Evolutionary conservation across 2,888 invertebrate genomes (phyloP).

Genomic region (Thymelicus acteon): DNA sequence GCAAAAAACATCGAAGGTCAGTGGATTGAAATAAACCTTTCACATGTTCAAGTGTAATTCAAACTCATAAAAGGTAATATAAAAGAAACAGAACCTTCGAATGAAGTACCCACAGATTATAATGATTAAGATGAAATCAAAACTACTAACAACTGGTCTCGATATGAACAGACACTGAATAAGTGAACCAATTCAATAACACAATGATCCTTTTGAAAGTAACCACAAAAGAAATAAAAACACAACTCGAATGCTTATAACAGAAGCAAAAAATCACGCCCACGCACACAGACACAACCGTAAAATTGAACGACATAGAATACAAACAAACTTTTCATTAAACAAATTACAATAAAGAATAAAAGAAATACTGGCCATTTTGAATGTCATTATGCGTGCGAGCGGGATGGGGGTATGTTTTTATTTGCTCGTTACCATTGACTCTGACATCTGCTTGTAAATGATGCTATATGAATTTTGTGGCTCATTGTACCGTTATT

Average conservation of each 20-base stretch:
- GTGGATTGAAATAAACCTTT: slow-evolving; percentile 17
- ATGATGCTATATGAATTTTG: slow-evolving; percentile 47
- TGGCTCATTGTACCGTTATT: slow-evolving; percentile 38
- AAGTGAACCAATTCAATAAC: slow-evolving; percentile 56
- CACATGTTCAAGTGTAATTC: slow-evolving; percentile 30
- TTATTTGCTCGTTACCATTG: slow-evolving; percentile 44
- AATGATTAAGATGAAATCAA: slow-evolving; percentile 40
- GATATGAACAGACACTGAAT: slow-evolving; percentile 55
- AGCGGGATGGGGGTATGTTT: slow-evolving; percentile 51
- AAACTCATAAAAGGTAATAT: slow-evolving; percentile 31
- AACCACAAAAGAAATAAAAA: slow-evolving; percentile 54
- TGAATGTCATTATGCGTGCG: slow-evolving; percentile 63
- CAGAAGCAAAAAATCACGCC: slow-evolving; percentile 48
- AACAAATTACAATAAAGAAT: slow-evolving; percentile 43
- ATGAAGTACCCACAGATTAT: slow-evolving; percentile 26
- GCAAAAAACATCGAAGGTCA: slow-evolving; percentile 11
- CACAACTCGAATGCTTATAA: slow-evolving; percentile 15
- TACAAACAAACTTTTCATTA: slow-evolving; percentile 53
- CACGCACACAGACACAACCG: slow-evolving; percentile 51
- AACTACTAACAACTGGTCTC: slow-evolving; percentile 42
- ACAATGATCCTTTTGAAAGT: slow-evolving; percentile 56
- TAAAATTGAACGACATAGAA: slow-evolving; percentile 63
- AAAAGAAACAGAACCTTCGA: slow-evolving; percentile 26
- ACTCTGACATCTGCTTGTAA: slow-evolving; percentile 63
- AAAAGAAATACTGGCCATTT: slow-evolving; percentile 72